Evolutionary conservation across 2,113 vertebrate genomes (phyloP).

Genomic region (Pituophis catenifer): DNA sequence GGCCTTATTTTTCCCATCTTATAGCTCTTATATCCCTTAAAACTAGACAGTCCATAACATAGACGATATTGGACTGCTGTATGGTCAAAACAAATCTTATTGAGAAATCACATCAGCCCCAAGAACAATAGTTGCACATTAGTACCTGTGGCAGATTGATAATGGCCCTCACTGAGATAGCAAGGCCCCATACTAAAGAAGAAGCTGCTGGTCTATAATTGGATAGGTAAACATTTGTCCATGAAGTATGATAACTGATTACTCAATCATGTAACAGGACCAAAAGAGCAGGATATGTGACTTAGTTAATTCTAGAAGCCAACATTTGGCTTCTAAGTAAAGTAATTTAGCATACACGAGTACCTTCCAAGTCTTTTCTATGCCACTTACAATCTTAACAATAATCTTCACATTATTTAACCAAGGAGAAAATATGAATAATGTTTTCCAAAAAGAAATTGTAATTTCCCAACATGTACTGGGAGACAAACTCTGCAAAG

Average conservation of each 20-base stretch:
- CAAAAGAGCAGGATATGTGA: background rate
- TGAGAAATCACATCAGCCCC: background rate
- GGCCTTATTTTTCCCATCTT: background rate
- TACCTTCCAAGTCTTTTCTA: background rate
- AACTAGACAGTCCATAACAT: background rate
- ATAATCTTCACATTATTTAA: background rate
- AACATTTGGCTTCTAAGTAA: background rate
- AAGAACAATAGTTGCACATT: background rate
- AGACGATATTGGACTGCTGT: background rate
- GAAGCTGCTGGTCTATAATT: background rate
- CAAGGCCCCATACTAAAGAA: background rate
- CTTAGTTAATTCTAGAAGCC: background rate
- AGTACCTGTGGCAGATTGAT: background rate
- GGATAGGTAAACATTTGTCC: background rate
- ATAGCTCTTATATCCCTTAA: background rate
- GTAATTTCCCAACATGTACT: background rate
- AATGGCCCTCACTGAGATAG: background rate
- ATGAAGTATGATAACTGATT: background rate
- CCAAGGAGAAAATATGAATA: background rate
- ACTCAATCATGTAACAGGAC: background rate
- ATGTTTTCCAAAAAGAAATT: background rate
- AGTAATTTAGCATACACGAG: background rate
- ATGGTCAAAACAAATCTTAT: background rate
- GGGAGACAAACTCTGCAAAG: background rate
- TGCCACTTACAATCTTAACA: background rate